These are phyloP conservation scores for Xenops minutus DNA, from an alignment of 2,797 vertebrate species.

Conservation along the genomic window DNA sequence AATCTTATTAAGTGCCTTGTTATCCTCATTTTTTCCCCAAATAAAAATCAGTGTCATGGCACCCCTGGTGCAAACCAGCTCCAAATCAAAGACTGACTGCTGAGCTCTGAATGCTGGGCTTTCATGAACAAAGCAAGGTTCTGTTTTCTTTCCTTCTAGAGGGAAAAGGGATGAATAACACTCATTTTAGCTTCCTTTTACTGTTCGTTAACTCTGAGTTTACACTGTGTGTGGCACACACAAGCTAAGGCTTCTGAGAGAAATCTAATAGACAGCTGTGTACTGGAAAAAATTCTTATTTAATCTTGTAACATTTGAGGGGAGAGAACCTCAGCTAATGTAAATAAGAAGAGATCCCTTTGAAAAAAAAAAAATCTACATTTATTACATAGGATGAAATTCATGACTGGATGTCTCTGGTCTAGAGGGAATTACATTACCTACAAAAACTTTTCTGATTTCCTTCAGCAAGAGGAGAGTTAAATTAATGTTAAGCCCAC, in stretches of 20 bases:
- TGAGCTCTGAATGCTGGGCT: neutral
- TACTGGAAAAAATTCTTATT: neutral
- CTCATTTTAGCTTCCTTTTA: neutral
- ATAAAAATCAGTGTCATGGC: constrained; percentile 8
- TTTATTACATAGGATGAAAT: neutral
- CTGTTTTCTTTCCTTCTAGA: neutral
- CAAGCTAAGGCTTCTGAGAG: neutral
- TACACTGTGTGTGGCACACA: neutral
- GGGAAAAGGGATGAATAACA: neutral
- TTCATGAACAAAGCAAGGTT: constrained; percentile 23
- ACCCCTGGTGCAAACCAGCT: constrained; percentile 3
- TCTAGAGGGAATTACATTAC: neutral
- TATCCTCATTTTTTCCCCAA: neutral
- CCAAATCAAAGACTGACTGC: constrained; percentile 33
- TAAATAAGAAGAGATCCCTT: neutral
- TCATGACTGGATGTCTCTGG: neutral
- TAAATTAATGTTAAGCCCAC: neutral
- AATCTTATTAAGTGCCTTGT: constrained; percentile 40
- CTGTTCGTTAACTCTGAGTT: neutral
- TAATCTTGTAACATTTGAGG: neutral
- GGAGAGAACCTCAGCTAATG: neutral
- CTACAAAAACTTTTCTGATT: neutral
- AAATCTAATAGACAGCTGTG: neutral
- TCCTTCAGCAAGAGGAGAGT: neutral
- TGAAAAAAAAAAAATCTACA: neutral